phyloP scores from a whole-genome alignment of 2,888 invertebrate species.

The Ditylenchus weischeri region DNA sequence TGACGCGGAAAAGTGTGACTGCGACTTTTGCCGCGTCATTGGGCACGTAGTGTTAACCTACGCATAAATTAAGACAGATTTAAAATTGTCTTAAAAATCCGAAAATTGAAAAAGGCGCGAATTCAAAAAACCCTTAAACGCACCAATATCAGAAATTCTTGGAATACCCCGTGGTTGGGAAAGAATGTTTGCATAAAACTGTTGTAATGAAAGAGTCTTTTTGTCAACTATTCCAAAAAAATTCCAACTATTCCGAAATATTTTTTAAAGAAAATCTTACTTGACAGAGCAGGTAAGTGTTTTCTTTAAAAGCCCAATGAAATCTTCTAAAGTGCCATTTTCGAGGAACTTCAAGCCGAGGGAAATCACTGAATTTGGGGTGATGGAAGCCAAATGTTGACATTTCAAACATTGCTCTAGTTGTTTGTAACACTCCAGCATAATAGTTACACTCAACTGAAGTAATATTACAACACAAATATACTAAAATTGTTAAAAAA shows the following conservation, averaged over 20 bases:
- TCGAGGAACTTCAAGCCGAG: neutral
- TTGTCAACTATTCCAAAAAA: neutral
- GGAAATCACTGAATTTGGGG: neutral
- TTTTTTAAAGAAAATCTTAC: neutral
- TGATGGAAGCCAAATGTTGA: slow-evolving; percentile 1
- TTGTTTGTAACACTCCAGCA: slow-evolving; percentile 3
- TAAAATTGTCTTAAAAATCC: too few relatives aligned
- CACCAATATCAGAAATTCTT: too few relatives aligned
- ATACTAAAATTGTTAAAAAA: too few relatives aligned
- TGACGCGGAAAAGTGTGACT: too few relatives aligned
- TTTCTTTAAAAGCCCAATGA: neutral
- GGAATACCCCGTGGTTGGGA: too few relatives aligned
- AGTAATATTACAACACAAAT: neutral
- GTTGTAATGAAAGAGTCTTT: too few relatives aligned
- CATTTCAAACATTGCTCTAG: neutral
- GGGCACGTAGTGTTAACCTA: too few relatives aligned
- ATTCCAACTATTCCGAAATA: neutral
- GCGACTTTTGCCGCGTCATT: too few relatives aligned
- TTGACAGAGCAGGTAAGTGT: neutral
- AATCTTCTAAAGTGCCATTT: neutral
- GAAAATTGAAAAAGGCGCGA: too few relatives aligned
- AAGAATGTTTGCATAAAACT: too few relatives aligned
- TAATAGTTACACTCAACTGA: neutral
- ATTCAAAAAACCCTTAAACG: too few relatives aligned
- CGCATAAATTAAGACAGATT: too few relatives aligned